Base-by-base conservation (phyloP, 2,797 vertebrate species). In the Thaleichthys pacificus region DNA sequence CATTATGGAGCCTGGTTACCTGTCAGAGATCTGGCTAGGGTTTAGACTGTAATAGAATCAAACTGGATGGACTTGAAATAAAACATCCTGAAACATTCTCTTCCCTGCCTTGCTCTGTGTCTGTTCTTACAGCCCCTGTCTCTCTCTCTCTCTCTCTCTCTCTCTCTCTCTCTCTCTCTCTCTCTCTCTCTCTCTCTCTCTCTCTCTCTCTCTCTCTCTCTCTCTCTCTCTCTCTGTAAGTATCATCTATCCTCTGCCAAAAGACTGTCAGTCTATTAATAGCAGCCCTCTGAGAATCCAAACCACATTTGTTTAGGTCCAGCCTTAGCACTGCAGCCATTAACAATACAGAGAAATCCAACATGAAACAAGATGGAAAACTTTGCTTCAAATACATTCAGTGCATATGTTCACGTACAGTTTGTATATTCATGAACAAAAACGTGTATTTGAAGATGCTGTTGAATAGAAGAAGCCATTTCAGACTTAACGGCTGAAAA, bases 301-400 rank as follows among this genome's bases (percentile, higher is more conserved):
- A 87, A 89, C 86, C 86, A 82, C 88, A 89, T 91, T 90, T 90
- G 89, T 90, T 90, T 89, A 82, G 88, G 86, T 88, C 87, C 86
- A 89, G 81, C 80, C 84, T 71, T 76, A 88, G 84, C 84, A 84
- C 73, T 28, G 79, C 19, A 63, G 83, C 82, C 77, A 85, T 87
- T 88, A 88, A 88, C 81, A 86, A 82, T 76, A 73, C 75, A 71
- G 78, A 73, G 82, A 78, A 77, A 83, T 72, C 75, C 73, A 42
- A 51, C 72, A 74, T 72, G 70, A 15, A 75, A 51, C 71, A 69
- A 77, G 78, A 79, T 83, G 76, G 14, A 17, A 84, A 89, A 86
- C 79, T 77, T 80, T 76, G 72, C 68, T 74, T 63, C 14, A 62
- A 30, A 19, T 35, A 42, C 38, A 42, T 42, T 42, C 38, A 42